Base-by-base conservation (phyloP, 2,888 invertebrate species). In the Pherbina coryleti region DNA sequence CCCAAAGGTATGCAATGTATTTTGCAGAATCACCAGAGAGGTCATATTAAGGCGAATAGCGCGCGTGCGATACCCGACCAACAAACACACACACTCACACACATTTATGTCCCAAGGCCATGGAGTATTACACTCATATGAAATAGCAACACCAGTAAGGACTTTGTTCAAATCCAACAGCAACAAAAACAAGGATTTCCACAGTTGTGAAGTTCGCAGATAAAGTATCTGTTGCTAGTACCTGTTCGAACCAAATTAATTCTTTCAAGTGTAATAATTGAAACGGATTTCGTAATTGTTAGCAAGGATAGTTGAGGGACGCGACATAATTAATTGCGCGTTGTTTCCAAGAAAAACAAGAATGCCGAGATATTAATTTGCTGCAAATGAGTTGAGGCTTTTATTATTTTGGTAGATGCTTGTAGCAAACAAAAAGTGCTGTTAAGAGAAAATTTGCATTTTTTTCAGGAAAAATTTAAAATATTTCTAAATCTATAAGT, bases 141-240 rank as follows among this genome's bases (percentile, higher is more conserved):
- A 44, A 73, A 51, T 28, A 70, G 74, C 31, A 51, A 71, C 57
- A 44, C 77, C 28, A 78, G 69, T 66, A 66, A 74, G 31, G 76
- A 9, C 62, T 37, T 37, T 8, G 37, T 44, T 2, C 44, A 76
- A 78, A 8, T 31, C 17, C 64, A 67, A 25, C 49, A 44, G 14
- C 44, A 11, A 37, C 37, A 37, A 37, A 37, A 44, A 44, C 2
- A 44, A 44, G 44, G 4, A 44, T 44, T 44, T 14, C 44, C 3
- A 11, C 14, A 44, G 37, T 49, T 11, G 22, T 19, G 14, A 49
- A 49, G 22, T 8, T 7, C 14, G 22, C 17, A 22, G 67, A n/a
- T 49, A 19, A 31, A 11, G 19, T 69, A 19, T 19, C 22, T 44
- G 49, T 22, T 67, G n/a, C 25, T 9, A 28, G 57, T 19, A 9